Evolutionary conservation across 2,113 vertebrate species (phyloP).

Genomic region (Telmatochromis sp.): DNA sequence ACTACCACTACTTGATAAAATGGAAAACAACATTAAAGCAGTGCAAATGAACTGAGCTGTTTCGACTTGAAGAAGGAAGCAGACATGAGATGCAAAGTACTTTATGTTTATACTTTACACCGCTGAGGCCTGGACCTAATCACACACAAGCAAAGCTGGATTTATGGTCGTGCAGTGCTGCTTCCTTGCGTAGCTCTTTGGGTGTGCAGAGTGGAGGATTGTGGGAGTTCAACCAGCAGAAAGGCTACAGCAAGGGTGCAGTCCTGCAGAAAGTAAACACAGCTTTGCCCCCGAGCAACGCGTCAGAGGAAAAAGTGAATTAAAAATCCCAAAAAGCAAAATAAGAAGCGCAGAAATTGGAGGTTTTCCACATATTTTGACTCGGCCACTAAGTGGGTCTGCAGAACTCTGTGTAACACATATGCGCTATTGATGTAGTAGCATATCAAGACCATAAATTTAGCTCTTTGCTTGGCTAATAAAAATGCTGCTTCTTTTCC

Average conservation of each 20-base stretch:
- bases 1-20: neutral
- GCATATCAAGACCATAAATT: neutral
- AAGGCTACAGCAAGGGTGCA: neutral
- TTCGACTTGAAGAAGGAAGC: neutral
- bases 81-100: neutral
- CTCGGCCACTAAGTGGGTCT: neutral
- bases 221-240: neutral
- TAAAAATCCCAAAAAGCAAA: neutral
- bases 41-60: neutral
- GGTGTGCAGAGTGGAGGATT: neutral
- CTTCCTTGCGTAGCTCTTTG: neutral
- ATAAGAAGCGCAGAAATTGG: neutral
- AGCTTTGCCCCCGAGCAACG: neutral
- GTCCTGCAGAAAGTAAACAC: neutral
- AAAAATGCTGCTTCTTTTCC: neutral
- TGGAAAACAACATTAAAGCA: neutral
- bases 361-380: neutral
- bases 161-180: neutral
- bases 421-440: accelerated
- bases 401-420: neutral
- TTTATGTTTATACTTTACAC: neutral
- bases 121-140: neutral
- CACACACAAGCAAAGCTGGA: neutral
- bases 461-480: neutral
- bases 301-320: neutral